These are phyloP conservation scores for Fragum sueziense DNA, from an alignment of 2,888 invertebrate species.

Conservation along the genomic window DNA sequence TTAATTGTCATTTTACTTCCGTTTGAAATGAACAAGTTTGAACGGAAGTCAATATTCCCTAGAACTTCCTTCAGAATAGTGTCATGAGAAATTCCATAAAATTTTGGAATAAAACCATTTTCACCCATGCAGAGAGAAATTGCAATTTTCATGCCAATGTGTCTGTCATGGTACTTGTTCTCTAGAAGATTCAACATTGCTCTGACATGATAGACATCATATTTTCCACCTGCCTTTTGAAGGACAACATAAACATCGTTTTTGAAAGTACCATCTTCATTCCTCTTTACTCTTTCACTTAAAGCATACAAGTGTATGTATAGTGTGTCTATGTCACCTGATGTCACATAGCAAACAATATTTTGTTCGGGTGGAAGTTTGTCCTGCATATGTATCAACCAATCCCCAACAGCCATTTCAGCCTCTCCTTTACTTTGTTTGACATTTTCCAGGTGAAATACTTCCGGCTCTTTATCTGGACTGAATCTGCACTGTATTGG, in stretches of 20 bases:
- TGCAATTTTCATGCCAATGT: constrained; percentile 15
- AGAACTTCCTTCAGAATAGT: neutral
- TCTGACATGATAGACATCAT: constrained; percentile 21
- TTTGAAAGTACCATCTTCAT: neutral
- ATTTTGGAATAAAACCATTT: constrained; percentile 23
- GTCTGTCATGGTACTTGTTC: neutral
- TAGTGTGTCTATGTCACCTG: constrained; percentile 25
- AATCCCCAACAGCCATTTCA: constrained; percentile 7
- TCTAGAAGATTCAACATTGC: neutral
- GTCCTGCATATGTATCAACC: neutral
- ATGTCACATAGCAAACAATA: constrained; percentile 11
- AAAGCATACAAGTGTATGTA: constrained; percentile 13
- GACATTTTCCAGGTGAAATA: neutral
- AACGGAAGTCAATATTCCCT: neutral
- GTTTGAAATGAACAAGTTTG: neutral
- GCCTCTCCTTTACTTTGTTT: constrained; percentile 23
- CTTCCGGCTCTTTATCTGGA: neutral
- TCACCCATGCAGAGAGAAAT: constrained; percentile 17
- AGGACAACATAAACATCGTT: constrained; percentile 14
- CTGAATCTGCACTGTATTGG: neutral
- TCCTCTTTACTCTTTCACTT: neutral
- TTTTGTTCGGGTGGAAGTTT: neutral
- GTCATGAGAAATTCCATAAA: constrained; percentile 1
- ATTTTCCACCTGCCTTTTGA: constrained; percentile 2
- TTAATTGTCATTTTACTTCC: neutral